Conservation (phyloP, 2,113 vertebrate species). For the Microcebus ravelobensis region DNA sequence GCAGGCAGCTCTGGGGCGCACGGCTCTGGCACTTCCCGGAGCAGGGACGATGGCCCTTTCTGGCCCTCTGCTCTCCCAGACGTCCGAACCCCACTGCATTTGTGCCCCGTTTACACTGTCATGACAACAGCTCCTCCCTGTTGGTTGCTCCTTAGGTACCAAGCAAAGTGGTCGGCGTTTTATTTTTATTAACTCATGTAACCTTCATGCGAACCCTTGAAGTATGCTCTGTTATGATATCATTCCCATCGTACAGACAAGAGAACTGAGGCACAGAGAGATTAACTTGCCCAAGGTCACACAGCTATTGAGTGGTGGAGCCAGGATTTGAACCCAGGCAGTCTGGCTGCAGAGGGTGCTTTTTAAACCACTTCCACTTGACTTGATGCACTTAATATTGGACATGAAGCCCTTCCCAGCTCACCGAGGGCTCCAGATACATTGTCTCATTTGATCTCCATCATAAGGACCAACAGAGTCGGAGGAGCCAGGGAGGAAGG, state of each 20-base stretch:
- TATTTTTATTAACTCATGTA: accelerated
- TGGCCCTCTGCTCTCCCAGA: not conserved
- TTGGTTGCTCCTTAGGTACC: not conserved
- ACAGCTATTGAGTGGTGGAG: not conserved
- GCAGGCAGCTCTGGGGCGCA: not conserved
- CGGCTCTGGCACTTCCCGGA: not conserved
- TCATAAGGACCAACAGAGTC: not conserved
- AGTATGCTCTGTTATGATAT: not conserved
- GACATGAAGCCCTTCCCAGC: accelerated
- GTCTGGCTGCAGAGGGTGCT: not conserved
- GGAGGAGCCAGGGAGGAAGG: too few relatives aligned
- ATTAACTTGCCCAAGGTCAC: not conserved
- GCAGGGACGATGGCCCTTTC: not conserved
- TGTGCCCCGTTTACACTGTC: not conserved
- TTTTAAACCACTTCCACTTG: not conserved
- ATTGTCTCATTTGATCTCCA: not conserved
- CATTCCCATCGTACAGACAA: not conserved
- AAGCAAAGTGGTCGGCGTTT: not conserved
- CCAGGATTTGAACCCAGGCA: not conserved
- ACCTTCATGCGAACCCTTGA: not conserved
- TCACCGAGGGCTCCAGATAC: not conserved
- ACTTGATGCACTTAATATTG: not conserved
- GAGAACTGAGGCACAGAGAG: not conserved
- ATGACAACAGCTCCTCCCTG: not conserved
- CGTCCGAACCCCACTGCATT: not conserved